Evolutionary conservation across 2,113 vertebrate species (phyloP), one percentile per base, ranked within the genome.

Genomic region (Galemys pyrenaicus): DNA sequence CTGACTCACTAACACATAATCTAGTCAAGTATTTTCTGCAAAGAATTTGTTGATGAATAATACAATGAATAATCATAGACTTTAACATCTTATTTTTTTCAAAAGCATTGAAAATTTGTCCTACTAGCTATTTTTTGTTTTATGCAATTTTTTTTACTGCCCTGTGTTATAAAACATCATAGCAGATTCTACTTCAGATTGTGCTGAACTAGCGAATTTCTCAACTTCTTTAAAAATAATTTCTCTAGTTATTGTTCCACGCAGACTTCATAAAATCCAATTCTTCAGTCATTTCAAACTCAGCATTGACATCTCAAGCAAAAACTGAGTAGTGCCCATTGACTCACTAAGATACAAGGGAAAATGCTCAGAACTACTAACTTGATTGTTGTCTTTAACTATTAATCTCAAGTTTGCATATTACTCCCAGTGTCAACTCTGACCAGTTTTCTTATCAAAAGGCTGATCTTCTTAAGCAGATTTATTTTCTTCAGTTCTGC

Each of bases 401-500:
- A 37, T 28, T 82, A 39, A 15, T 9, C 35, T 8, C 37, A 32
- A 37, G 17, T 37, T 9, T 70, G 6, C 30, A 26, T 78, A 51
- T 39, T 82, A 32, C 46, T 71, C 12, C 46, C 44, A 70, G 16
- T 24, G 15, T 70, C 62, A 68, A 24, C 22, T 54, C 41, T 3
- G 13, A 71, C 9, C 26, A 30, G 11, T 91, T n/a, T n/a, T 82
- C 6, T 87, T 83, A 82, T n/a, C 41, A 44, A 41, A 89, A 78
- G 30, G 5, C 24, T 80, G 37, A 75, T 54, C 41, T 12, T 80
- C n/a, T 74, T 35, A 85, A 85, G 35, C 17, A 87, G 37, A 22
- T 44, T 84, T 49, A 30, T 93, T 85, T 74, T 81, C 46, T 64
- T 90, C n/a, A 89, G 56, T 41, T 80, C 13, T 95, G 19, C 13